Conservation (phyloP, 2,797 vertebrate species). For the Acipenser transmontanus region DNA sequence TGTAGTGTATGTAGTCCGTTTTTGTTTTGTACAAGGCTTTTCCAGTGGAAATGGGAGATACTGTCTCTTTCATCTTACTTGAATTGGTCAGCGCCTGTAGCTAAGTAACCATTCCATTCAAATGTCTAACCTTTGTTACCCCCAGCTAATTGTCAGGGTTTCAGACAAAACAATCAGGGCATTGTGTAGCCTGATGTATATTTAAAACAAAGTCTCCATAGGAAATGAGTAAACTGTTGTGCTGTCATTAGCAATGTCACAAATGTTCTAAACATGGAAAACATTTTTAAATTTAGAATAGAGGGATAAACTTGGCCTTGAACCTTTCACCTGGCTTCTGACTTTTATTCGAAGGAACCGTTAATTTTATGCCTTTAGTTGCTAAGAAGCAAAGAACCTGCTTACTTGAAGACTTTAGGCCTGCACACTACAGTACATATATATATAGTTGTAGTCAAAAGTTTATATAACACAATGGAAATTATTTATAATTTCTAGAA, state of each 20-base stretch:
- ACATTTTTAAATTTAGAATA: slow-evolving; percentile 9
- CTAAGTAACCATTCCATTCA: slow-evolving; percentile 8
- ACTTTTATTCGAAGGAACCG: background rate
- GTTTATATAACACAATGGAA: no score
- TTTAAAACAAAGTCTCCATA: slow-evolving; percentile 41
- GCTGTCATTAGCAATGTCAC: slow-evolving; percentile 39
- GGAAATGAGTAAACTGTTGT: slow-evolving; percentile 57
- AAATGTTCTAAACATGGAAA: slow-evolving; percentile 15
- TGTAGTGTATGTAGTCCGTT: no score
- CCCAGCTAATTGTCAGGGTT: slow-evolving; percentile 11
- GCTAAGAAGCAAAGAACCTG: slow-evolving; percentile 1
- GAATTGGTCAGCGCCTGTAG: background rate
- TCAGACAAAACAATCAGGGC: slow-evolving; percentile 50
- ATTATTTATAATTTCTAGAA: no score
- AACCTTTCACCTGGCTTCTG: background rate
- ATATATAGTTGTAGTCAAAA: no score
- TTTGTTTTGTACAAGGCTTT: no score
- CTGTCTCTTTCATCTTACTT: background rate
- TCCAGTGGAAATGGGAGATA: no score
- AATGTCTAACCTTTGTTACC: slow-evolving; percentile 7
- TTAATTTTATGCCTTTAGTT: background rate
- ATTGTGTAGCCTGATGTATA: slow-evolving; percentile 54
- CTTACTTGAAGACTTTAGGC: no score
- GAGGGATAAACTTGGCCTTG: background rate
- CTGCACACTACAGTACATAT: no score